Percentiles rank a stretch among this genome's conserved stretches.
phyloP scores from a whole-genome alignment of 2,888 invertebrate genomes.

The Macroteleia sp. region DNA sequence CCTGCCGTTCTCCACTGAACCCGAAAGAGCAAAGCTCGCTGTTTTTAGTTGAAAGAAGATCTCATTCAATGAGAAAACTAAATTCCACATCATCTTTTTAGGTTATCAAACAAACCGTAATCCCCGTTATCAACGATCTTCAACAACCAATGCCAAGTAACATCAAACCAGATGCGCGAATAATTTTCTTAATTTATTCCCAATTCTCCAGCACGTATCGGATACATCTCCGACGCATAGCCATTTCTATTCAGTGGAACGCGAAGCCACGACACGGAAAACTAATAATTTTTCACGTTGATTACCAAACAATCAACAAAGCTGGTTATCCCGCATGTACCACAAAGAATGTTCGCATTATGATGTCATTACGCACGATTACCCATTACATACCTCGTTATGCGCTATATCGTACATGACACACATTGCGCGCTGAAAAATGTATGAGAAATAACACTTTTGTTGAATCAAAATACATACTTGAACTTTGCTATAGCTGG shows the following conservation, averaged over 20 bases:
- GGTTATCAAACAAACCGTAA: conserved; percentile 43
- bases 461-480: conserved; percentile 15
- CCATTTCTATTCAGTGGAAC: conserved; percentile 18
- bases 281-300: conserved; percentile 49
- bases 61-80: conserved; percentile 14
- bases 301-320: conserved; percentile 62
- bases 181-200: conserved; percentile 43
- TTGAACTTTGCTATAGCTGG: conserved; percentile 19
- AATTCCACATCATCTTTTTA: conserved; percentile 30
- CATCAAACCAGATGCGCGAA: conserved; percentile 28
- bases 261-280: conserved; percentile 27
- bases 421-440: conserved; percentile 67
- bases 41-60: not conserved
- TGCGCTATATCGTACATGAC: conserved; percentile 73
- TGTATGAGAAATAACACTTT: conserved; percentile 50
- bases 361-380: conserved; percentile 77
- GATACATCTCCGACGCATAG: conserved; percentile 17
- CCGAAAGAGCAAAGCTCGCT: not conserved
- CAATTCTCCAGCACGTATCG: conserved; percentile 26
- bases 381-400: conserved; percentile 77
- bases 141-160: conserved; percentile 14
- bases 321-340: conserved; percentile 70
- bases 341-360: conserved; percentile 73
- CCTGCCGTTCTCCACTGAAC: not conserved
- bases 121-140: conserved; percentile 25